Conservation (phyloP, 53 echinoderm and acorn worm genomes). For the Hippasteria phrygiana region DNA sequence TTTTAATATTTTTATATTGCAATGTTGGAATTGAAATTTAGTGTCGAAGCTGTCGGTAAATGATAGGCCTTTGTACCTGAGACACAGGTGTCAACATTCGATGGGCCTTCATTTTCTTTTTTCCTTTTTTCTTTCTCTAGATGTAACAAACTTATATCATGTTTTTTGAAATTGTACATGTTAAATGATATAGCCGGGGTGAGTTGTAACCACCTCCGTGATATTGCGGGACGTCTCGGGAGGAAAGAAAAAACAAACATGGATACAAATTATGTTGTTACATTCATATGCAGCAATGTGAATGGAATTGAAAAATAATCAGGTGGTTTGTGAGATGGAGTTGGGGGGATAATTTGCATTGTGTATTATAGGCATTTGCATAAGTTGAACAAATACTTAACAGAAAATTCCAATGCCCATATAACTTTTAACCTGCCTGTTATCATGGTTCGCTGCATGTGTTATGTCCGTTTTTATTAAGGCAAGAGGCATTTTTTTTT, state of each 20-base stretch:
- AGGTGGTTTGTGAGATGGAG: too few species aligned
- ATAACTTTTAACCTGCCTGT: too few species aligned
- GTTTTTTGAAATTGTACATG: constrained; percentile 65
- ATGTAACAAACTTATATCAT: constrained; percentile 67
- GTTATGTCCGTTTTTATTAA: too few species aligned
- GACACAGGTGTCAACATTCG: constrained; percentile 27
- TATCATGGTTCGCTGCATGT: too few species aligned
- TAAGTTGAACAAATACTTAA: too few species aligned
- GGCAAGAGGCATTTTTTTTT: too few species aligned
- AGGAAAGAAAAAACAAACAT: neutral
- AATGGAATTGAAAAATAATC: neutral
- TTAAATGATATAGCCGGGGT: constrained; percentile 35
- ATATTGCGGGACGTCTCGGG: neutral
- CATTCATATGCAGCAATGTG: neutral
- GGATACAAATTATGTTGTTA: neutral
- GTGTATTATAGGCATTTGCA: too few species aligned
- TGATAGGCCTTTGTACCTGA: neutral
- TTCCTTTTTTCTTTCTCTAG: constrained; percentile 58
- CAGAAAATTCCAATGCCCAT: too few species aligned
- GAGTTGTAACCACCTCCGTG: neutral
- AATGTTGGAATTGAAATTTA: constrained; percentile 25
- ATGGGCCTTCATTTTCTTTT: constrained; percentile 37
- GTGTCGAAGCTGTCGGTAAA: constrained; percentile 3
- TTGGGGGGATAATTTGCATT: too few species aligned
- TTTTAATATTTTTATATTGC: constrained; percentile 70